A percentile compares a stretch with the other conserved stretches of the same genome.
phyloP scores from a whole-genome alignment of 2,797 vertebrate species.

The Manis pentadactyla region DNA sequence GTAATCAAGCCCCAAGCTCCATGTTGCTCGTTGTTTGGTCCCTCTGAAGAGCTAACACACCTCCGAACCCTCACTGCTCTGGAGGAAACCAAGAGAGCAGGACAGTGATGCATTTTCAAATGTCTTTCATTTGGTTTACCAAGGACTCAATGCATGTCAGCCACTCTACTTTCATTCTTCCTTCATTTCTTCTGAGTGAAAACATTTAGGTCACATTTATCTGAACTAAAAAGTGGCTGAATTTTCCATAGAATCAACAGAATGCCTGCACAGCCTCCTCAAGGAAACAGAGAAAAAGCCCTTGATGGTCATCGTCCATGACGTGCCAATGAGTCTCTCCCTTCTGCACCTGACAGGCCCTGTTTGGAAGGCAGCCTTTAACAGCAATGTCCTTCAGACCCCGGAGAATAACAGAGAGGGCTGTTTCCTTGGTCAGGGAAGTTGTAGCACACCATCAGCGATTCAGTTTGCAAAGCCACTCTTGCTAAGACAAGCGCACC shows the following conservation, averaged over 20 bases:
- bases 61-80: neutral
- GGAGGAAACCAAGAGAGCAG: neutral
- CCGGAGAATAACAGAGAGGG: constrained; percentile 44
- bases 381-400: neutral
- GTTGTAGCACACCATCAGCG: constrained; percentile 9
- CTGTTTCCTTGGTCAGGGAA: neutral
- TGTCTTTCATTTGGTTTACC: neutral
- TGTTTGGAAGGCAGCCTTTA: neutral
- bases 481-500: constrained; percentile 39
- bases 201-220: constrained; percentile 15
- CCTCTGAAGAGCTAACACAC: neutral
- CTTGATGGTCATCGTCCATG: neutral
- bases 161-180: neutral
- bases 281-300: neutral
- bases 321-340: neutral
- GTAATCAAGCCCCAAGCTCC: neutral
- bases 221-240: constrained; percentile 31
- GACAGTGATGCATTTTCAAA: neutral
- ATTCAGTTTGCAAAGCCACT: constrained; percentile 60
- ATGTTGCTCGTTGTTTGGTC: neutral
- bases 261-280: neutral
- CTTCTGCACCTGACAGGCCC: neutral
- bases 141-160: neutral
- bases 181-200: constrained; percentile 31
- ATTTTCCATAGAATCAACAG: constrained; percentile 53